These are phyloP conservation scores for Prenolepis imparis DNA, from an alignment of 2,888 invertebrate species.

Conservation along the genomic window DNA sequence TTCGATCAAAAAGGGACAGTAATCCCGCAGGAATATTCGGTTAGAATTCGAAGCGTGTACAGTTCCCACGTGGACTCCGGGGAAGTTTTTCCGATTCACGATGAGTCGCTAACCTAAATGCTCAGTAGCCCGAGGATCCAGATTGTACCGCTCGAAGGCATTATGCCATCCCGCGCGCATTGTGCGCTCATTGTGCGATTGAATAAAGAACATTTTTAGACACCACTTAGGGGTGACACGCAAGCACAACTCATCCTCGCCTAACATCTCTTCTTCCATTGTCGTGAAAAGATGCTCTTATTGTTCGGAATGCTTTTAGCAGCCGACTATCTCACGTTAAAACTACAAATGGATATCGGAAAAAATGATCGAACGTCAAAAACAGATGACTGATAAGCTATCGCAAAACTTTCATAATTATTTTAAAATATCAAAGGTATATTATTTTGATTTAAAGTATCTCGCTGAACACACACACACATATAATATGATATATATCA, in stretches of 20 bases:
- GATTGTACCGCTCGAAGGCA: constrained; percentile 72
- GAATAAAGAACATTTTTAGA: constrained; percentile 83
- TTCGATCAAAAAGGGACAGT: constrained; percentile 41
- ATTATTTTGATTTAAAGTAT: neutral
- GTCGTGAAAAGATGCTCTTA: constrained; percentile 69
- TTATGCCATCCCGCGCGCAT: constrained; percentile 75
- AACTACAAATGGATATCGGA: constrained; percentile 32
- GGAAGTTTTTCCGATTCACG: constrained; percentile 81
- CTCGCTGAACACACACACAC: neutral
- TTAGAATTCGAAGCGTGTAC: constrained; percentile 78
- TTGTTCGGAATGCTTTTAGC: constrained; percentile 79
- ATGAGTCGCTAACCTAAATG: constrained; percentile 82
- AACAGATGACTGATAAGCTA: neutral
- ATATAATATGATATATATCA: too few relatives aligned
- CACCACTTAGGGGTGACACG: constrained; percentile 81
- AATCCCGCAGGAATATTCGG: constrained; percentile 63
- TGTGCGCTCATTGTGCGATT: constrained; percentile 80
- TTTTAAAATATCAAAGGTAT: neutral
- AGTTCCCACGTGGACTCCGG: constrained; percentile 79
- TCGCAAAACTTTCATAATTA: neutral
- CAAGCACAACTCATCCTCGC: constrained; percentile 78
- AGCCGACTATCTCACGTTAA: constrained; percentile 16
- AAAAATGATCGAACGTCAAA: constrained; percentile 22
- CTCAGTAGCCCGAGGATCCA: constrained; percentile 74
- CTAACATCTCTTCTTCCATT: constrained; percentile 57